phyloP scores from a whole-genome alignment of 1,140 invertebrate species.

The Adoxophyes honmai region DNA sequence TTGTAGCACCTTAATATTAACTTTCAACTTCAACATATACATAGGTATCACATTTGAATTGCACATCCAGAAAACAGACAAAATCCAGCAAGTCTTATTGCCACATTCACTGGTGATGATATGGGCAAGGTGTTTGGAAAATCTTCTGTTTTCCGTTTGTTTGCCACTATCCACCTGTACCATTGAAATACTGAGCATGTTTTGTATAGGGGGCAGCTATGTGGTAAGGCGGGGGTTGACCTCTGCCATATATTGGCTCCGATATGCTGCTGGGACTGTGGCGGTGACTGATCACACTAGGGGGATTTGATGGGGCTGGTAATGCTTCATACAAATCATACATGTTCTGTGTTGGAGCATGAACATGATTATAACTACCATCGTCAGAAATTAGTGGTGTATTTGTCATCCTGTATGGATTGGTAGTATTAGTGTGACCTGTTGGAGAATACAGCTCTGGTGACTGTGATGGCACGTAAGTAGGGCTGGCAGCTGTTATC shows the following conservation, averaged over 20 bases:
- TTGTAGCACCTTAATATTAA: conserved; percentile 67
- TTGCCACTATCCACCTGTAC: conserved; percentile 63
- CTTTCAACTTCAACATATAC: conserved; percentile 44
- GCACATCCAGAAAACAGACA: conserved; percentile 60
- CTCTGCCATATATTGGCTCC: conserved; percentile 52
- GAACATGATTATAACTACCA: conserved; percentile 65
- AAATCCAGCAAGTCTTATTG: conserved; percentile 16
- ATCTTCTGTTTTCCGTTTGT: conserved; percentile 22
- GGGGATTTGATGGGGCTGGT: conserved; percentile 55
- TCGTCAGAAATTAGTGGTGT: conserved; percentile 68
- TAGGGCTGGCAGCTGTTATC: conserved; percentile 52
- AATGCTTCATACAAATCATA: conserved; percentile 68
- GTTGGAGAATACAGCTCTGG: conserved; percentile 68
- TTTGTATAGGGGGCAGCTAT: conserved; percentile 76
- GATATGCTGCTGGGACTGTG: conserved; percentile 56
- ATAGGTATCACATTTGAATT: conserved; percentile 69
- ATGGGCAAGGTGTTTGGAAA: conserved; percentile 23
- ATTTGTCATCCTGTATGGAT: conserved; percentile 69
- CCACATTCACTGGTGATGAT: background rate
- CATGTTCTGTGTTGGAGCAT: conserved; percentile 61
- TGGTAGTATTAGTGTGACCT: conserved; percentile 65
- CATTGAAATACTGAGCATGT: conserved; percentile 77
- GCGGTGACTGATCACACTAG: conserved; percentile 50
- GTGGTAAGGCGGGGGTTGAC: conserved; percentile 72
- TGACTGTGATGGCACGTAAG: conserved; percentile 63